Evolutionary conservation across 1,140 invertebrate species (phyloP).

Genomic region (Drosophila saltans): DNA sequence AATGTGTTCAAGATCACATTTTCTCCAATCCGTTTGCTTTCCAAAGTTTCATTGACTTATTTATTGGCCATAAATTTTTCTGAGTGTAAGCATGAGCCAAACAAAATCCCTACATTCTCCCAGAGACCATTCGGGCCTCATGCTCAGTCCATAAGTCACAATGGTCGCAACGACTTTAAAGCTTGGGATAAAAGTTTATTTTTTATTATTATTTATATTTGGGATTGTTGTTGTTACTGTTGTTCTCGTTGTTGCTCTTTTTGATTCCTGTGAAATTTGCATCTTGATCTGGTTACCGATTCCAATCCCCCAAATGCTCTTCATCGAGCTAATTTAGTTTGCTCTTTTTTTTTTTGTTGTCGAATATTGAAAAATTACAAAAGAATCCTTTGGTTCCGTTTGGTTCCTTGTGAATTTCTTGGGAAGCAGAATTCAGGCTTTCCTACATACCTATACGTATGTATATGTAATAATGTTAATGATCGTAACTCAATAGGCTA

Average conservation of each 20-base stretch:
- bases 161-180: conserved; percentile 55
- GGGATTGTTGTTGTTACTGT: conserved; percentile 7
- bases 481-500: conserved; percentile 65
- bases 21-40: neutral
- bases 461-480: conserved; percentile 66
- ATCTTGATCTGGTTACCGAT: conserved; percentile 38
- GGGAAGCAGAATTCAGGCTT: conserved; percentile 54
- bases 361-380: conserved; percentile 80
- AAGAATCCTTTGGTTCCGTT: conserved; percentile 37
- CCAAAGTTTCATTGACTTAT: neutral
- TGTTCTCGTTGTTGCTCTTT: conserved; percentile 37
- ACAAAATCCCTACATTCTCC: conserved; percentile 47
- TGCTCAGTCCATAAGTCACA: conserved; percentile 56
- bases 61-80: conserved; percentile 6
- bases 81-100: conserved; percentile 26
- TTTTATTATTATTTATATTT: conserved; percentile 74
- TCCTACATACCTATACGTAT: neutral
- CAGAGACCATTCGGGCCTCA: conserved; percentile 34
- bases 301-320: conserved; percentile 32
- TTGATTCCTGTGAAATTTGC: conserved; percentile 81
- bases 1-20: neutral
- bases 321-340: conserved; percentile 74
- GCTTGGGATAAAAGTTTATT: conserved; percentile 47
- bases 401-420: conserved; percentile 47
- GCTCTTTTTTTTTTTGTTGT: conserved; percentile 11